A percentile compares a stretch with the other conserved stretches of the same genome.
These are phyloP conservation scores for Temnopleurus reevesii DNA, from an alignment of 53 echinoderm and acorn worm genomes.

Conservation along the genomic window DNA sequence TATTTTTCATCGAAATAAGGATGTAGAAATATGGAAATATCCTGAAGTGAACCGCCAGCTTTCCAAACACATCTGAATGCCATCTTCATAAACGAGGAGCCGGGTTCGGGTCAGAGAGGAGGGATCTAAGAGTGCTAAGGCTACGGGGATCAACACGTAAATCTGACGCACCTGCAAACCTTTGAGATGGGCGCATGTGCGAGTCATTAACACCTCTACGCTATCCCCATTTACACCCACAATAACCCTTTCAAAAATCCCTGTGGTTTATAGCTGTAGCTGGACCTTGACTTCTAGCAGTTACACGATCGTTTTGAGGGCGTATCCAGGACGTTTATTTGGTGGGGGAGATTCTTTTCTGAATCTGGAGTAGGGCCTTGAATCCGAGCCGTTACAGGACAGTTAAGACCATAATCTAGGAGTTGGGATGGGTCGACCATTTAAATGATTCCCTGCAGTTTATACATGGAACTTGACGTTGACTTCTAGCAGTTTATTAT, in stretches of 20 bases:
- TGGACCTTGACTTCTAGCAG: not conserved
- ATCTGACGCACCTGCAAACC: not conserved
- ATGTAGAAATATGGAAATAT: too few relatives aligned
- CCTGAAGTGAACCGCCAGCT: too few relatives aligned
- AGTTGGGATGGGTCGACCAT: too few relatives aligned
- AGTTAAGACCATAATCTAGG: too few relatives aligned
- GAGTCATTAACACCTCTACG: not conserved
- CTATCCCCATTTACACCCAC: not conserved
- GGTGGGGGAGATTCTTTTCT: not conserved
- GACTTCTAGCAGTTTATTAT: not conserved
- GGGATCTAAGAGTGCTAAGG: not conserved
- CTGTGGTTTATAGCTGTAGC: not conserved
- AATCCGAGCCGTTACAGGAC: too few relatives aligned
- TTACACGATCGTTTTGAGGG: not conserved
- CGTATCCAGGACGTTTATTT: too few relatives aligned
- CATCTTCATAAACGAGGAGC: too few relatives aligned
- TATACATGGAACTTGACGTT: not conserved
- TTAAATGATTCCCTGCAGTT: not conserved
- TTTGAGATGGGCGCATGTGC: not conserved
- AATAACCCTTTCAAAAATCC: not conserved
- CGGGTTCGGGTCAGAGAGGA: not conserved
- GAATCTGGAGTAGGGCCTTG: too few relatives aligned
- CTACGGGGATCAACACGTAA: not conserved
- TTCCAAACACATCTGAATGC: too few relatives aligned
- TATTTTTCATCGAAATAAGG: too few relatives aligned